Evolutionary conservation across 1,140 invertebrate species (phyloP).

Genomic region (Drosophila athabasca): DNA sequence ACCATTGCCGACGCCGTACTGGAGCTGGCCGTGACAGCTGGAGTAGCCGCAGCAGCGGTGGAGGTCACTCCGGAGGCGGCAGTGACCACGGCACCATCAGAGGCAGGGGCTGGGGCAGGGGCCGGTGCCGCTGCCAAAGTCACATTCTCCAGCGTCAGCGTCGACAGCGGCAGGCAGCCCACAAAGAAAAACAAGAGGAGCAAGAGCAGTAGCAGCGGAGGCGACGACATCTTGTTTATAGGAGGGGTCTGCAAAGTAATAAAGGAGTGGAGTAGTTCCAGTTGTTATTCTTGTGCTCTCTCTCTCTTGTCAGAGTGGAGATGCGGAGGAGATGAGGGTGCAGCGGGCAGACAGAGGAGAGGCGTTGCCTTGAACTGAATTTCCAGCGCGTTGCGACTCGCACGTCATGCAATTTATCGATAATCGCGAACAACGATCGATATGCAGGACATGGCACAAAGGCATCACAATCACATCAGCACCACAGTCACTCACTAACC

Average conservation of each 20-base stretch:
- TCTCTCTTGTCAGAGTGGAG: not conserved
- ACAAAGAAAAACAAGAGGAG: conserved; percentile 14
- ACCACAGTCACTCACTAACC: conserved; percentile 3
- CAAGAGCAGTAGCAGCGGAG: conserved; percentile 23
- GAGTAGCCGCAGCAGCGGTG: conserved; percentile 16
- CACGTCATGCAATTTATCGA: conserved; percentile 42
- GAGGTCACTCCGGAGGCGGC: conserved; percentile 3
- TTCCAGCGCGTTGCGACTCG: conserved; percentile 31
- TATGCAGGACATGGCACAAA: conserved; percentile 6
- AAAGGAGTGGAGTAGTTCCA: too few relatives aligned
- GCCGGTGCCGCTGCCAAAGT: conserved; percentile 25
- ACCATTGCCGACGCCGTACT: conserved; percentile 25
- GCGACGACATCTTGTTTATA: conserved; percentile 47
- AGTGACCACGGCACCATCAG: not conserved
- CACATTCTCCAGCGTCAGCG: conserved; percentile 34
- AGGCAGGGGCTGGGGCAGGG: not conserved
- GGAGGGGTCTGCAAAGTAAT: too few relatives aligned
- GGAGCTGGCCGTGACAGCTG: conserved; percentile 15
- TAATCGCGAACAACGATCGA: conserved; percentile 41
- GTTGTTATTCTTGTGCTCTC: too few relatives aligned
- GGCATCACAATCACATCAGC: not conserved
- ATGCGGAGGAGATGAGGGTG: conserved; percentile 2
- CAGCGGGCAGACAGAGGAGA: conserved; percentile 31
- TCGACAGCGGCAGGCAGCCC: conserved; percentile 32
- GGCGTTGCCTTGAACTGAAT: conserved; percentile 76